Evolutionary conservation across 2,888 invertebrate species (phyloP), one percentile per base, ranked within the genome.

Genomic region (Lottia gigantea): DNA sequence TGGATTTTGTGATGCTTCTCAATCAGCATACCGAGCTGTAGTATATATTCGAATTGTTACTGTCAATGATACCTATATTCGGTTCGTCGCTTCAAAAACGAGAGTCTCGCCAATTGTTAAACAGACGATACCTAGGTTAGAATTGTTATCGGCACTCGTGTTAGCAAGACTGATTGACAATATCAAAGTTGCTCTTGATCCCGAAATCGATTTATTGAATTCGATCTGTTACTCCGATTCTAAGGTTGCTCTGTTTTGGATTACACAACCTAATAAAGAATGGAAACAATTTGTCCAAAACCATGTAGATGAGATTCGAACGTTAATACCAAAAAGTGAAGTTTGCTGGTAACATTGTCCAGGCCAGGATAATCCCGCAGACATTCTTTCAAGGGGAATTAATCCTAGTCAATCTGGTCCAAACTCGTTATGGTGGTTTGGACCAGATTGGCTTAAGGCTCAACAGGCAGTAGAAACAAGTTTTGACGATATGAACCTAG

Each of bases 1-100:
- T 55, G 55, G 55, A 55, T 55, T 55, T 55, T 55, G 19, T 19
- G 55, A 55, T 12, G 55, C 55, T 19, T 55, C 55, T 23, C 23
- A 23, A 55, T 19, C 55, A 19, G 55, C 55, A 55, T 55, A 55
- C 23, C 11, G 55, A 12, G 55, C 55, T 12, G 55, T 55, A 16
- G 55, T 55, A 23, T 55, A 55, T 23, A 11, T 55, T 23, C 19
- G 55, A 55, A 23, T 55, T 23, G 23, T 3, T 23, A 55, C 23
- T 14, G 23, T 4, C 12, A 55, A 23, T 6, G 49, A 19, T 8
- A 16, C 19, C 19, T 49, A 19, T 49, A 49, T 19, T 7, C n/a
- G 19, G 49, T 49, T 49, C 19, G 16, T 49, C n/a, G 49, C 49
- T 19, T 49, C 49, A 49, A 49, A 49, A 19, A 19, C 49, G 11